Percentiles rank a stretch among this genome's conserved stretches.
These are phyloP conservation scores for Gobionotothen gibberifrons DNA, from an alignment of 2,797 vertebrate species.

Conservation along the genomic window DNA sequence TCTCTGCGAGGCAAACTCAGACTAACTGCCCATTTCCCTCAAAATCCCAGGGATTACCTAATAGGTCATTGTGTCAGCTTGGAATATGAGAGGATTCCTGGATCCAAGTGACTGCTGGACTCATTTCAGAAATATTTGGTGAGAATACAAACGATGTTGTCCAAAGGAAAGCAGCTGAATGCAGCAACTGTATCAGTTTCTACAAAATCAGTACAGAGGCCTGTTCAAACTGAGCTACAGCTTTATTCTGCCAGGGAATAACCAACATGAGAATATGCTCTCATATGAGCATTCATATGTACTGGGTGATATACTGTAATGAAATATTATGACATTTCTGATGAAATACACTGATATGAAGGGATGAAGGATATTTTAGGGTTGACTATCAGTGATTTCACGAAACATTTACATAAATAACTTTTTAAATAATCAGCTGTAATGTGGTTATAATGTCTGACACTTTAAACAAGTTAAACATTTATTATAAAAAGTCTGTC, in stretches of 20 bases:
- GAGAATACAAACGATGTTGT: constrained; percentile 53
- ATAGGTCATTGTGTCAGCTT: constrained; percentile 80
- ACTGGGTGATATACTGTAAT: no score
- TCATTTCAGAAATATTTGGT: constrained; percentile 51
- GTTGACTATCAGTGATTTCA: no score
- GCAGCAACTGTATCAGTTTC: constrained; percentile 7
- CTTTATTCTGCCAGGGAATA: constrained; percentile 35
- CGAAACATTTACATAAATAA: no score
- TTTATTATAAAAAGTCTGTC: no score
- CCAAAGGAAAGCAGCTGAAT: constrained; percentile 35
- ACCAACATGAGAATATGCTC: constrained; percentile 12
- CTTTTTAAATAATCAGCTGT: no score
- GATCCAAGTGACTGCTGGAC: constrained; percentile 35
- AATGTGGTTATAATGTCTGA: no score
- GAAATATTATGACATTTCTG: no score
- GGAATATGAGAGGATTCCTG: constrained; percentile 64
- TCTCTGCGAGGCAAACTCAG: constrained; percentile 70
- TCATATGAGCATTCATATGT: constrained; percentile 14
- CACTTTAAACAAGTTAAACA: no score
- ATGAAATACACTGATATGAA: no score
- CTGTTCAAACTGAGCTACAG: constrained; percentile 19
- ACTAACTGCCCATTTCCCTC: constrained; percentile 79
- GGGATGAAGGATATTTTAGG: no score
- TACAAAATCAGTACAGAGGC: constrained; percentile 21
- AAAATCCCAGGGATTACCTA: constrained; percentile 82